Conservation (phyloP, 2,888 invertebrate genomes). For the Tricholauxania praeusta region DNA sequence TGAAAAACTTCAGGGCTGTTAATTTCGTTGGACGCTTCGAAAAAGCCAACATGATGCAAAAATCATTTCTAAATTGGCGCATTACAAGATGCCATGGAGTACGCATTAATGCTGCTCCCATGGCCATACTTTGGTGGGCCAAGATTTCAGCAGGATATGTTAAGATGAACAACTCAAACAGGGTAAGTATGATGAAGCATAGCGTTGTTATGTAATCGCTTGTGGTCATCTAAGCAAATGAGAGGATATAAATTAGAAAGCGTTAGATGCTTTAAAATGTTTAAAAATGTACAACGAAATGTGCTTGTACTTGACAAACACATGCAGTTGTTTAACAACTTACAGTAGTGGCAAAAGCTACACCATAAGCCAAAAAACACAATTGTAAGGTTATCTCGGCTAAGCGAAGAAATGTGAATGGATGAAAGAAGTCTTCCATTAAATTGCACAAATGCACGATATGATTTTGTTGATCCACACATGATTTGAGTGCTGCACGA, state of each 20-base stretch:
- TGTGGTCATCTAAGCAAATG: no score
- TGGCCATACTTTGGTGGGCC: slow-evolving; percentile 28
- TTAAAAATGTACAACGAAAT: no score
- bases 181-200: slow-evolving; percentile 25
- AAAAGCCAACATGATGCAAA: slow-evolving; percentile 43
- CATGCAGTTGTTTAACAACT: slow-evolving; percentile 8
- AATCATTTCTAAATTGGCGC: slow-evolving; percentile 41
- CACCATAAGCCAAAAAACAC: slow-evolving; percentile 39
- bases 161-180: slow-evolving; percentile 33
- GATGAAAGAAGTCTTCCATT: slow-evolving; percentile 39
- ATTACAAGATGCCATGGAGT: slow-evolving; percentile 46
- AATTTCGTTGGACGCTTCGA: slow-evolving; percentile 41
- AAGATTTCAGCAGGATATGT: slow-evolving; percentile 39
- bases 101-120: slow-evolving; percentile 42
- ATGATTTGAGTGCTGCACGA: slow-evolving; percentile 43
- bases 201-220: neutral
- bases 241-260: no score
- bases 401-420: slow-evolving; percentile 32
- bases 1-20: slow-evolving; percentile 46
- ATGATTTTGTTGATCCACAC: slow-evolving; percentile 50
- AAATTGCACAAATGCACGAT: slow-evolving; percentile 48
- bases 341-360: slow-evolving; percentile 25
- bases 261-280: no score
- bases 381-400: slow-evolving; percentile 35
- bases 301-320: no score